A percentile compares a stretch with the other conserved stretches of the same genome.
Evolutionary conservation across 1,140 invertebrate genomes (phyloP).

Genomic region (Papilio dardanus): DNA sequence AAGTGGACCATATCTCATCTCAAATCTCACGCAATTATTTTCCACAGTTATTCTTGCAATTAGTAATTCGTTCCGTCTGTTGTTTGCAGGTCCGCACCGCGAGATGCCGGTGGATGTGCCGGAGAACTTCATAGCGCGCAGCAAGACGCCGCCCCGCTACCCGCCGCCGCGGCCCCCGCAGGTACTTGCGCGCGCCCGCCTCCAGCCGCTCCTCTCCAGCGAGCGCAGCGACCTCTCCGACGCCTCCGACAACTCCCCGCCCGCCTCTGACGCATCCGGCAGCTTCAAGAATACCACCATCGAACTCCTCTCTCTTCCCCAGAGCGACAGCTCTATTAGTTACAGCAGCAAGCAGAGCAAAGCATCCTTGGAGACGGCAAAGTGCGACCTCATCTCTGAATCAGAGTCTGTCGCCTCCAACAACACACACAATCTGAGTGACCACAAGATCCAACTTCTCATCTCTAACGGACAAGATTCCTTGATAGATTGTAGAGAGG

Average conservation of each 20-base stretch:
- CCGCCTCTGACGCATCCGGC: constrained; percentile 71
- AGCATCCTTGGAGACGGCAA: constrained; percentile 78
- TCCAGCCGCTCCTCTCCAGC: constrained; percentile 72
- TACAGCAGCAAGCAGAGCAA: constrained; percentile 83
- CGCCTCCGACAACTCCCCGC: constrained; percentile 24
- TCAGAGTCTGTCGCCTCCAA: constrained; percentile 69
- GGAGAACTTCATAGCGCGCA: constrained; percentile 95
- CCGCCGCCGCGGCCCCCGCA: constrained; percentile 88
- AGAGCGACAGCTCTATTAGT: constrained; percentile 80
- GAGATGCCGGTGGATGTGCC: constrained; percentile 98
- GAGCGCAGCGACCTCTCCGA: constrained; percentile 72
- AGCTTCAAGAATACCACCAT: constrained; percentile 79
- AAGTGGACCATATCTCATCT: neutral
- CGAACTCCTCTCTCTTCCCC: constrained; percentile 69
- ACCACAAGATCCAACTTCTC: constrained; percentile 77
- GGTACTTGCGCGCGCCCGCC: constrained; percentile 77
- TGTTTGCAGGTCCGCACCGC: constrained; percentile 88
- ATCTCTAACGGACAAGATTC: constrained; percentile 79
- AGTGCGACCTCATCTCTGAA: constrained; percentile 70
- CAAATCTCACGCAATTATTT: no score
- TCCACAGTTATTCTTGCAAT: no score
- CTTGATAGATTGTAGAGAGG: constrained; percentile 76
- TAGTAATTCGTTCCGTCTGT: constrained; percentile 16
- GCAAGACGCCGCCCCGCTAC: constrained; percentile 96
- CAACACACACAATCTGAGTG: constrained; percentile 62